Evolutionary conservation across 1,140 invertebrate genomes (phyloP).

Genomic region (Dreissena polymorpha): DNA sequence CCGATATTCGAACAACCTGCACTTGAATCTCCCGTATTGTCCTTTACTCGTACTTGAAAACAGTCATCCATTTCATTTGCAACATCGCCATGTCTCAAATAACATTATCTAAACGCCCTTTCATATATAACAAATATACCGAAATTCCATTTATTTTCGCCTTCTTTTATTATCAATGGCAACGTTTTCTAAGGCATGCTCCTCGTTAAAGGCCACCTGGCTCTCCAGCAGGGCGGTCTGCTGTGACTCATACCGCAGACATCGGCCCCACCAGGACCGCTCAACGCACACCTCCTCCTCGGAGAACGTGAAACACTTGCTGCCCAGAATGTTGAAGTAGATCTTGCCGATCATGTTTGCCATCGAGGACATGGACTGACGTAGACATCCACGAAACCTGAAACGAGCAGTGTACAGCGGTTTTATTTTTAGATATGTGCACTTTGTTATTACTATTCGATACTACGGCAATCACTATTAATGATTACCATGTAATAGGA

Average conservation of each 20-base stretch:
- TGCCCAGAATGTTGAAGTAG: slow-evolving; percentile 96
- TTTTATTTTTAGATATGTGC: not conserved
- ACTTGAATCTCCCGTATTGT: no score
- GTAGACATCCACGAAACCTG: slow-evolving; percentile 95
- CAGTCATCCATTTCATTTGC: no score
- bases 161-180: not conserved
- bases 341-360: slow-evolving; percentile 95
- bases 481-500: no score
- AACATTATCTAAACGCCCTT: no score
- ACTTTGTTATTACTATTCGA: no score
- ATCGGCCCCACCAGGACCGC: slow-evolving; percentile 91
- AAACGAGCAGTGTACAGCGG: slow-evolving; percentile 66
- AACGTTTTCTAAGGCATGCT: slow-evolving; percentile 16
- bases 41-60: no score
- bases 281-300: slow-evolving; percentile 87
- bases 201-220: slow-evolving; percentile 38
- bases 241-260: slow-evolving; percentile 77
- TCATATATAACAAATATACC: no score
- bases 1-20: no score
- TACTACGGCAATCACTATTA: no score
- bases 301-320: slow-evolving; percentile 94
- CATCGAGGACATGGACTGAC: slow-evolving; percentile 88
- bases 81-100: no score
- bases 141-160: no score
- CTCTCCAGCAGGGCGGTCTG: slow-evolving; percentile 22